These are phyloP conservation scores for Ophioninae sp. DNA, from an alignment of 2,888 invertebrate species.

Conservation along the genomic window DNA sequence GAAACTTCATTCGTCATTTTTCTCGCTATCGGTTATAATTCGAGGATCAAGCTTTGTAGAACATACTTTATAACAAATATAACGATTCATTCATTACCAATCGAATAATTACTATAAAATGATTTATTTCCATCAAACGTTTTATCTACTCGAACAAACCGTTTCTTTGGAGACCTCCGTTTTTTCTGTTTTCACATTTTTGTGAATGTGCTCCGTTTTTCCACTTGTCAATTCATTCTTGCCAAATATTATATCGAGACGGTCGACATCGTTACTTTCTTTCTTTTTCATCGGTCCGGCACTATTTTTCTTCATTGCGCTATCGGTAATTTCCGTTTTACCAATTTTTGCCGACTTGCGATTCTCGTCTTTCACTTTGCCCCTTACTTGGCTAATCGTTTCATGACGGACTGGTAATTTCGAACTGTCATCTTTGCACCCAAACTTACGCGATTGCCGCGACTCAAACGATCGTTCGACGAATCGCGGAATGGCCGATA, in stretches of 20 bases:
- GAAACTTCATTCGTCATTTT: too few relatives aligned
- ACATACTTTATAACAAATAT: too few relatives aligned
- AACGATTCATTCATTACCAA: too few relatives aligned
- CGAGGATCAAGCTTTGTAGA: too few relatives aligned
- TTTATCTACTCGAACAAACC: not conserved
- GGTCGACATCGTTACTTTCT: not conserved
- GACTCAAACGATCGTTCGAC: not conserved
- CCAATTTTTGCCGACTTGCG: not conserved
- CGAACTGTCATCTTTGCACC: conserved; percentile 2
- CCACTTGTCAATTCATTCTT: not conserved
- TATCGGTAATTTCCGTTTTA: not conserved
- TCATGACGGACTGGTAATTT: conserved; percentile 49
- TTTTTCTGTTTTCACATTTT: not conserved
- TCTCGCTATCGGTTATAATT: too few relatives aligned
- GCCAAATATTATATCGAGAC: not conserved
- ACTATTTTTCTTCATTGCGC: not conserved
- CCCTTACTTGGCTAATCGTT: not conserved
- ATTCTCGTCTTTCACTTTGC: not conserved
- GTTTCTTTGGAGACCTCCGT: not conserved
- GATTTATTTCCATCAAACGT: not conserved
- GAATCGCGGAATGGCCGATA: conserved; percentile 12
- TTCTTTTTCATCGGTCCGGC: not conserved
- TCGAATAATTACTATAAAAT: too few relatives aligned
- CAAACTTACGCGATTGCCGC: not conserved
- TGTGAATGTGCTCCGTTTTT: not conserved